Percentiles rank a stretch among this genome's conserved stretches.
These are phyloP conservation scores for Myopa tessellatipennis DNA, from an alignment of 2,888 invertebrate species.

Conservation along the genomic window DNA sequence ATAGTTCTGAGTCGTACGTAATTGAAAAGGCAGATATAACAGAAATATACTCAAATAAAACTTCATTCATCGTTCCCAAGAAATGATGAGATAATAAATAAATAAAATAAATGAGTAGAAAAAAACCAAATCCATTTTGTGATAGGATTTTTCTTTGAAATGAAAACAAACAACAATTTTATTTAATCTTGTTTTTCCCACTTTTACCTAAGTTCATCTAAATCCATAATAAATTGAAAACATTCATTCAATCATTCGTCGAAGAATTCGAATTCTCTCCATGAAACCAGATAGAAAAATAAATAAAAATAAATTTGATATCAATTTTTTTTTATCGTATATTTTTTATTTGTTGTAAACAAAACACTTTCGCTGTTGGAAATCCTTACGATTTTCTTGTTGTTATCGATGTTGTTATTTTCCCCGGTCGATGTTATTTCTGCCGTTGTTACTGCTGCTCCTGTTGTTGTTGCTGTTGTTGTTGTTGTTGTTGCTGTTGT, in stretches of 20 bases:
- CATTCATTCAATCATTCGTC: not conserved
- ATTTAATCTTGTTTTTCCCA: not conserved
- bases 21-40: too few species aligned
- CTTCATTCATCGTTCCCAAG: too few species aligned
- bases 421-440: too few species aligned
- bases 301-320: too few species aligned
- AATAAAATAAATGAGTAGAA: too few species aligned
- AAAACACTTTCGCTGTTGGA: not conserved
- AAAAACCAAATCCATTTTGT: too few species aligned
- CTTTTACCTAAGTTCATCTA: not conserved
- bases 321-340: not conserved
- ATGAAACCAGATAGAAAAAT: not conserved
- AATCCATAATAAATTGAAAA: conserved; percentile 3
- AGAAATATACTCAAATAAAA: too few species aligned
- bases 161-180: not conserved
- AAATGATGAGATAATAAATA: too few species aligned
- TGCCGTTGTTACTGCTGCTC: too few species aligned
- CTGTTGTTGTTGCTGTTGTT: too few species aligned
- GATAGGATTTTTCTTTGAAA: not conserved
- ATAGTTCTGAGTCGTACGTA: too few species aligned
- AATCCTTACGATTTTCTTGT: not conserved
- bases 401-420: not conserved
- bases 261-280: not conserved
- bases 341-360: not conserved
- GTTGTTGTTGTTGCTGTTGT: too few species aligned